These are phyloP conservation scores for Apolygus lucorum DNA, from an alignment of 1,140 invertebrate genomes.

Conservation along the genomic window DNA sequence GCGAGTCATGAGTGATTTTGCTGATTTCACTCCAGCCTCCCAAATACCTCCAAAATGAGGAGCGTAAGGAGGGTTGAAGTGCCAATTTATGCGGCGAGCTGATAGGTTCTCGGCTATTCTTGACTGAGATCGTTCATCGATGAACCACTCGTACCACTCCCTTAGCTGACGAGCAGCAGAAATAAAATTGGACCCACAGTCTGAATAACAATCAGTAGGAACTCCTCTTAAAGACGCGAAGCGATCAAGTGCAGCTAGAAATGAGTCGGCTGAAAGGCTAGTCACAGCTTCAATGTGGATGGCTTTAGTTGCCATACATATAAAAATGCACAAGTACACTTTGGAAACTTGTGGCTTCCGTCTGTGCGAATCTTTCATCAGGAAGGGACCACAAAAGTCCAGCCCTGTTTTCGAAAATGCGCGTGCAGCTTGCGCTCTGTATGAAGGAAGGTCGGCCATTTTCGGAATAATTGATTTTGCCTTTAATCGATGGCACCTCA, in stretches of 20 bases:
- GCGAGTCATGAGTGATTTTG: too few species aligned
- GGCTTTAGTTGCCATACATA: constrained; percentile 33
- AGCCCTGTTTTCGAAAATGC: constrained; percentile 29
- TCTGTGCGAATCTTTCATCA: constrained; percentile 18
- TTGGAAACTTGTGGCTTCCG: constrained; percentile 31
- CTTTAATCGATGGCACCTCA: too few species aligned
- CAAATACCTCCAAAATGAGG: background rate
- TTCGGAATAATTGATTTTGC: too few species aligned
- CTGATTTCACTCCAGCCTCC: too few species aligned
- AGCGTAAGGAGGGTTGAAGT: constrained; percentile 1
- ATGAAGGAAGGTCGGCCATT: too few species aligned
- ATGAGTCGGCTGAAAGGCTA: constrained; percentile 31
- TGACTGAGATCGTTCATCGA: too few species aligned
- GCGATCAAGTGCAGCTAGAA: constrained; percentile 31
- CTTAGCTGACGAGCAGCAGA: too few species aligned
- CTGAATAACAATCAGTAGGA: too few species aligned
- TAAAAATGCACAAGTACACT: constrained; percentile 35
- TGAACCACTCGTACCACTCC: constrained; percentile 36
- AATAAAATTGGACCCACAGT: too few species aligned
- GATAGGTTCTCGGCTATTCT: background rate
- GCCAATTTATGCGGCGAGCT: background rate
- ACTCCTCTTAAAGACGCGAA: constrained; percentile 32
- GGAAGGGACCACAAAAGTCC: constrained; percentile 33
- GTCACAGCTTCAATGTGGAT: constrained; percentile 35
- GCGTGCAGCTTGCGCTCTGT: constrained; percentile 20